Base-by-base conservation (phyloP, 2,113 vertebrate species). In the Mastomys natalensis region DNA sequence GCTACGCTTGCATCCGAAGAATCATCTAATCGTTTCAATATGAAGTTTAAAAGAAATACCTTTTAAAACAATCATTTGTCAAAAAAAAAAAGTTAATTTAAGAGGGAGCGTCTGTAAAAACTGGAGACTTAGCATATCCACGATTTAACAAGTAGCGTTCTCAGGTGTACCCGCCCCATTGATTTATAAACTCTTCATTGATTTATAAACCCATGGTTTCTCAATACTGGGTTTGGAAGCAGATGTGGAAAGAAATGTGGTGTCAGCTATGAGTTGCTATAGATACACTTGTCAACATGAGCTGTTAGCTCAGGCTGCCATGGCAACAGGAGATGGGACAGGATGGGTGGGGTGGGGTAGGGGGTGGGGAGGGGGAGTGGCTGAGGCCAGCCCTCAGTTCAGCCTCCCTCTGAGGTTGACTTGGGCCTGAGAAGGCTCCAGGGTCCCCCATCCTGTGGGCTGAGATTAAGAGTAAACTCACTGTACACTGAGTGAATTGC, bases 171-270 rank as follows among this genome's bases (percentile, higher is more conserved):
- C 77, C 22, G 34, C 68, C 84, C 43, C 58, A 29, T 55, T 81
- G 72, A 64, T 90, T 60, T 87, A n/a, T 70, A 91, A 95, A 37
- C 45, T 82, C 43, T 29, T 64, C 53, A 21, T 37, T 66, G 77
- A 82, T 87, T n/a, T n/a, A n/a, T n/a, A n/a, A n/a, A 73, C 87
- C 64, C 53, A 26, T 62, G 53, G 84, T 93, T 92, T 93, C 84
- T 94, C 77, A 76, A 43, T 62, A 26, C n/a, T 48, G 53, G 45
- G 19, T 85, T 60, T 80, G 62, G 66, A 93, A 92, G 58, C 48
- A 53, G 90, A 92, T 90, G 78, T 88, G 64, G 93, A 93, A 64
- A 86, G 91, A 70, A 21, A n/a, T 72, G 84, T 34, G 10, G 34
- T 77, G 62, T 84, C 92, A 80, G 93, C 93, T 74, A 64, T 10